Conservation (phyloP, 2,797 vertebrate genomes). For the Aldrovandia affinis region DNA sequence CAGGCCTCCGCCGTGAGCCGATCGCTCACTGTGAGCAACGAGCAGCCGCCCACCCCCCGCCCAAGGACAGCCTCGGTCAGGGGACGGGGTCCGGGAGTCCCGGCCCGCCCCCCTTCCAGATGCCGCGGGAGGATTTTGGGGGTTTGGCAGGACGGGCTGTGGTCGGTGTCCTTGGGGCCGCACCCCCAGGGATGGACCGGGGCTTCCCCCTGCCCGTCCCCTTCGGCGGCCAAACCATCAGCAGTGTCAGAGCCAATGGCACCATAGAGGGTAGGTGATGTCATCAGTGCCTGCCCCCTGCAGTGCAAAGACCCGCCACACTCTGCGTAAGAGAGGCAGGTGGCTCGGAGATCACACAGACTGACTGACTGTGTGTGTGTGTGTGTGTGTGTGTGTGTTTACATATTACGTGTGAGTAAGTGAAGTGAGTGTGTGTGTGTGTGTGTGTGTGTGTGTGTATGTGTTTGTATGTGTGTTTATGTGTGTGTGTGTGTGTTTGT, state of each 20-base stretch:
- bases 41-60: slow-evolving; percentile 62
- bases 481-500: no score
- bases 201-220: slow-evolving; percentile 67
- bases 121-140: slow-evolving; percentile 63
- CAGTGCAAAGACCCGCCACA: not conserved
- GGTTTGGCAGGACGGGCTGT: slow-evolving; percentile 51
- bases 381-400: no score
- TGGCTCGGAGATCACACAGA: not conserved
- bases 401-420: no score
- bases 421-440: no score
- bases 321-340: not conserved
- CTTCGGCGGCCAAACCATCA: slow-evolving; percentile 23
- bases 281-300: slow-evolving; percentile 7
- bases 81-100: slow-evolving; percentile 15
- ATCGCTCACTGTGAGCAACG: slow-evolving; percentile 79
- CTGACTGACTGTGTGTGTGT: no score
- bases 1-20: slow-evolving; percentile 71
- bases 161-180: slow-evolving; percentile 15
- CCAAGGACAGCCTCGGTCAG: slow-evolving; percentile 34
- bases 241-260: not conserved
- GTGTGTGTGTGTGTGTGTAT: no score
- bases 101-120: slow-evolving; percentile 64
- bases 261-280: slow-evolving; percentile 59
- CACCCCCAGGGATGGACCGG: slow-evolving; percentile 5
- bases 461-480: no score